Percentiles rank a stretch among this genome's conserved stretches.
Evolutionary conservation across 2,113 vertebrate genomes (phyloP).

Genomic region (Gorsachius goisagi): DNA sequence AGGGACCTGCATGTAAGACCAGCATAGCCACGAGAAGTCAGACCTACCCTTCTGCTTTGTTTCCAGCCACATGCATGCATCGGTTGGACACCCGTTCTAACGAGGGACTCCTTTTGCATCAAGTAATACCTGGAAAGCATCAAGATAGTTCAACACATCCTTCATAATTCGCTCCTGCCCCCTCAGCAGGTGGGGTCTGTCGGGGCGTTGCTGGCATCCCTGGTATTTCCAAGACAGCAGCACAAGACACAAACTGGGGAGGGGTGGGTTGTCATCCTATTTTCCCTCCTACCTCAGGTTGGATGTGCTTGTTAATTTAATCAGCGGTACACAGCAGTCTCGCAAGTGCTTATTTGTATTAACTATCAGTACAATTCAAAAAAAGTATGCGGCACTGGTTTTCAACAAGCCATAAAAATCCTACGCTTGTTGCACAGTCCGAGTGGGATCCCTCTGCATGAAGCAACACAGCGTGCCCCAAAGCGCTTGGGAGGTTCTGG

Average conservation of each 20-base stretch:
- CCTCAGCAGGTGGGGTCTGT: background rate
- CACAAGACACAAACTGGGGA: background rate
- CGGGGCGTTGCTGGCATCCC: too few species aligned
- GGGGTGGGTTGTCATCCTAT: background rate
- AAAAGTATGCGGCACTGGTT: background rate
- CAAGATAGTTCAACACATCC: background rate
- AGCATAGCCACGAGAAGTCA: background rate
- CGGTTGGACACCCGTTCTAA: accelerated
- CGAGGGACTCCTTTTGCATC: background rate
- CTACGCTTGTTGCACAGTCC: background rate
- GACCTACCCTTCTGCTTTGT: background rate
- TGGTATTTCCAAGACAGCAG: background rate
- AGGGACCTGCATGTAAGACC: background rate
- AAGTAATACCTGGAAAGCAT: background rate
- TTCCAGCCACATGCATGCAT: accelerated
- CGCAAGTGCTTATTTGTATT: background rate
- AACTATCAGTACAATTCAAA: background rate
- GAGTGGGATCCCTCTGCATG: background rate
- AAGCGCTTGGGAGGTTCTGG: background rate
- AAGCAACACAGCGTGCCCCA: background rate
- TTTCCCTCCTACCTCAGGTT: background rate
- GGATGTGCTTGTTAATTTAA: background rate
- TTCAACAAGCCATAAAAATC: background rate
- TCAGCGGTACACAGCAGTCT: background rate
- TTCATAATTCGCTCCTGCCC: background rate